A percentile compares a stretch with the other conserved stretches of the same genome.
Evolutionary conservation across 2,113 vertebrate genomes (phyloP).

Genomic region (Cryptotis parvus): DNA sequence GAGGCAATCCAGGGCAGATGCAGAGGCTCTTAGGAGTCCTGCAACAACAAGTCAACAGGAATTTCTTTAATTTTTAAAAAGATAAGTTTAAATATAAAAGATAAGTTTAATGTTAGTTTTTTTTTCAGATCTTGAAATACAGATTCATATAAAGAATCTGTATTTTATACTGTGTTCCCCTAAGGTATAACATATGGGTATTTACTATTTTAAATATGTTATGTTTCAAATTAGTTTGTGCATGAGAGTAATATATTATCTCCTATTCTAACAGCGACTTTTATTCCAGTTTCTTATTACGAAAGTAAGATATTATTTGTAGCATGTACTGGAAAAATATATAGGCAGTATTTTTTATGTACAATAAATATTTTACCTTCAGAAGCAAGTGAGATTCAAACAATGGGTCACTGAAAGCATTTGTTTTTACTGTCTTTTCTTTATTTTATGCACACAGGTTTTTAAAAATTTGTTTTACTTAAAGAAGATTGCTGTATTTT

Average conservation of each 20-base stretch:
- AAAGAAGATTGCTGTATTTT: neutral
- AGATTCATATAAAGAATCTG: neutral
- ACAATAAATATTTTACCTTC: neutral
- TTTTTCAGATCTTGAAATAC: conserved; percentile 7
- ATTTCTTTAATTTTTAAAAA: conserved; percentile 6
- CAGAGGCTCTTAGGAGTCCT: too few species aligned
- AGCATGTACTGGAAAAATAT: neutral
- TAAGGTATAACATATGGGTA: neutral
- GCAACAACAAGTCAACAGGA: too few species aligned
- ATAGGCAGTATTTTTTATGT: neutral
- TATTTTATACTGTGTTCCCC: neutral
- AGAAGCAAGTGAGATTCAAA: neutral
- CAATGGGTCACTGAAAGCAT: neutral
- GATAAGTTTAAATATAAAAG: neutral
- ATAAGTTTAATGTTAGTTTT: neutral
- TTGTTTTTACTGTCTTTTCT: neutral
- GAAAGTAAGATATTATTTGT: neutral
- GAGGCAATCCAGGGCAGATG: too few species aligned
- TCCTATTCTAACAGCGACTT: neutral
- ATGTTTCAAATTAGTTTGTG: conserved; percentile 19
- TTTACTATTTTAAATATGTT: conserved; percentile 3
- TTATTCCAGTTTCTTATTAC: neutral
- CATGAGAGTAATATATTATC: neutral
- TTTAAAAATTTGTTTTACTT: neutral
- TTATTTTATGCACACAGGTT: neutral